Evolutionary conservation across 2,797 vertebrate genomes (phyloP).

Genomic region (Thamnophis elegans): DNA sequence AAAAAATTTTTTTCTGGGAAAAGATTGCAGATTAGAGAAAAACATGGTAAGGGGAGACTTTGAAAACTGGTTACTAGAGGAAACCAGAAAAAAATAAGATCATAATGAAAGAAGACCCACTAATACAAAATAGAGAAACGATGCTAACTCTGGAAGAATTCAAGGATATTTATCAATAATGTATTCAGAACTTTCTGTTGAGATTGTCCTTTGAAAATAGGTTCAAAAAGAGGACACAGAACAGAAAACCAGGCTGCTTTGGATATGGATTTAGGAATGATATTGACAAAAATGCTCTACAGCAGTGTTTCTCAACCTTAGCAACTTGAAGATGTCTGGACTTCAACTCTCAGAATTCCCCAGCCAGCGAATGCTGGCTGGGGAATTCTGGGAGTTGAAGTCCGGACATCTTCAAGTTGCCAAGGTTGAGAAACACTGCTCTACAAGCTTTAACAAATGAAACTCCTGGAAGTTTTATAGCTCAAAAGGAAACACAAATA

Average conservation of each 20-base stretch:
- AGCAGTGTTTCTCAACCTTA: no score
- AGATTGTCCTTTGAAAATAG: not conserved
- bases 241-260: not conserved
- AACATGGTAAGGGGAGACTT: not conserved
- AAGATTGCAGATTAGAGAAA: not conserved
- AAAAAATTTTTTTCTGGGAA: not conserved
- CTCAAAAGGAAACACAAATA: not conserved
- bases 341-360: no score
- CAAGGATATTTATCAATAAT: not conserved
- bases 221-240: not conserved
- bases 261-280: not conserved
- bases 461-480: not conserved
- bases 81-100: not conserved
- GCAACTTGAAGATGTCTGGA: no score
- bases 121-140: not conserved
- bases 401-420: no score
- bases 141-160: not conserved
- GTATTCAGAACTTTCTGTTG: not conserved
- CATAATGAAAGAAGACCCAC: not conserved
- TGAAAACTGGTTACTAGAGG: not conserved
- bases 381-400: no score
- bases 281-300: not conserved
- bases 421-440: not conserved
- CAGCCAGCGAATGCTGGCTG: no score
- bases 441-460: not conserved